Evolutionary conservation across 2,113 vertebrate species (phyloP), one percentile per base, ranked within the genome.

Genomic region (Equus quagga): DNA sequence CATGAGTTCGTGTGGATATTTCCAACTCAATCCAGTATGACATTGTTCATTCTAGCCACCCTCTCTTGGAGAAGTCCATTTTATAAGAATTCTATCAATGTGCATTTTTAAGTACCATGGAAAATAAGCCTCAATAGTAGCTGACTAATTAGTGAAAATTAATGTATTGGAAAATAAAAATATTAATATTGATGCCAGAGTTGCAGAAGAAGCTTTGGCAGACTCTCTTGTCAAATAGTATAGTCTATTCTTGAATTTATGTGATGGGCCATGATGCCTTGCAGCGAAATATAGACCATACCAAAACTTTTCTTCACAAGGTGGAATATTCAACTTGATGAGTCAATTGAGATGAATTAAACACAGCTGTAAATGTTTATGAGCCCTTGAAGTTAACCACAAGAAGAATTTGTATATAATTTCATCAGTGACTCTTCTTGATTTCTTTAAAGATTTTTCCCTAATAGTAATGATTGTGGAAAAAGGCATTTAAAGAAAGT

Each of bases 81-180:
- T 60, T 54, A 67, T 60, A 84, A 33, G 54, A 85, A 62, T 69
- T 85, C 49, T 62, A 21, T 64, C 56, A 56, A 89, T 89, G 44
- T 65, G 17, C 36, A 80, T 80, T 85, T 65, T 79, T 79, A 58
- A 41, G 24, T 73, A 79, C 9, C 41, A 14, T 73, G 41, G 24
- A 81, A 95, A 93, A 62, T 51, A 72, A 80, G 7, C 49, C 3
- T 81, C 13, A 36, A 23, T 18, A 14, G 24, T 28, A 89, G n/a
- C 24, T 89, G 31, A 89, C 36, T 86, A 86, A 85, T 62, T 92
- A 36, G 33, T 79, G 33, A 95, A 88, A 86, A 79, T 56, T 79
- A 73, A 75, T 69, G 24, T 60, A 15, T 24, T 80, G 8, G 65
- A 69, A 84, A 86, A 90, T 7, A 44, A 33, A 80, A 60, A n/a